phyloP scores from a whole-genome alignment of 2,888 invertebrate genomes.

The Ophraella communa region DNA sequence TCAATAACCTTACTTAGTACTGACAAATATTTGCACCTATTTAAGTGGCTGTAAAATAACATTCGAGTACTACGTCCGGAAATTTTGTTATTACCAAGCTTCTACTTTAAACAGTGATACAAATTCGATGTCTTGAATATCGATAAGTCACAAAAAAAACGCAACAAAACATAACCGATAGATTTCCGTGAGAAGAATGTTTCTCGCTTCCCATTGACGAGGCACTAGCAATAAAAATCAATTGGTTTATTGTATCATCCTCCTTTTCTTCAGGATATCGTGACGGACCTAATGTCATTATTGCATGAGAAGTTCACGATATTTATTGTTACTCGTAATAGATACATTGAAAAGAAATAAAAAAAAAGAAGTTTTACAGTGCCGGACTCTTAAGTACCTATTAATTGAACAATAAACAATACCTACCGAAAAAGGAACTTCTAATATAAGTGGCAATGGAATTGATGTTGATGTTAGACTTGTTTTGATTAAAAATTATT shows the following conservation, averaged over 20 bases:
- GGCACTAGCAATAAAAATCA: conserved; percentile 27
- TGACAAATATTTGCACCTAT: no score
- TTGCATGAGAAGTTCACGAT: conserved; percentile 27
- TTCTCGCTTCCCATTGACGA: not conserved
- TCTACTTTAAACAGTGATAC: not conserved
- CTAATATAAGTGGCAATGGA: no score
- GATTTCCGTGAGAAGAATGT: conserved; percentile 17
- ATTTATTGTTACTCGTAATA: conserved; percentile 24
- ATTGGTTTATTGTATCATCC: conserved; percentile 32
- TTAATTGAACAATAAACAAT: no score
- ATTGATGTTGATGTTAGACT: no score
- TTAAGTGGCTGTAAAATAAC: not conserved
- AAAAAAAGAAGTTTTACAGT: not conserved
- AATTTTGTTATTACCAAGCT: not conserved
- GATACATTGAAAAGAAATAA: not conserved
- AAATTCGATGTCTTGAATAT: conserved; percentile 10
- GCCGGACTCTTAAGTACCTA: not conserved
- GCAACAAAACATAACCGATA: conserved; percentile 16
- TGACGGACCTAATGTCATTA: conserved; percentile 32
- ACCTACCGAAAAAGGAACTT: no score
- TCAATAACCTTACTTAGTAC: no score
- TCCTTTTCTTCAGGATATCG: conserved; percentile 24
- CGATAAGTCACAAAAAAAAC: conserved; percentile 6
- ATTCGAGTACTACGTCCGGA: not conserved
- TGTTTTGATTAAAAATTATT: no score